Base-by-base conservation (phyloP, 2,888 invertebrate genomes). In the Eledona agricola region DNA sequence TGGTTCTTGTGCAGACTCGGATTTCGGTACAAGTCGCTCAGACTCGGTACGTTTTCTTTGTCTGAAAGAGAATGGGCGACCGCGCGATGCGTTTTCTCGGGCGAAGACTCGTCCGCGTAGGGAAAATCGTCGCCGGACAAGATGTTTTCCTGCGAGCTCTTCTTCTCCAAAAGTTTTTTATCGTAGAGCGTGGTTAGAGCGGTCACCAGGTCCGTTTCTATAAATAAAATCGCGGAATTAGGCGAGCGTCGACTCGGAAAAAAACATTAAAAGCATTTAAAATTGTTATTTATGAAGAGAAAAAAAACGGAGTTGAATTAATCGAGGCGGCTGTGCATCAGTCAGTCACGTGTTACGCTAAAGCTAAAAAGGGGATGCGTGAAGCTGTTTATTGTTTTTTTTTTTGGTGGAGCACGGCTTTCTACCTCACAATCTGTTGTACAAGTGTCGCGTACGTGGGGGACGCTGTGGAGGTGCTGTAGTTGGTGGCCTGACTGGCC, bases 131-230 rank as follows among this genome's bases (percentile, higher is more conserved):
- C 84, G 60, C 75, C 75, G 34, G 74, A 63, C 42, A 77, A 65
- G 47, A 79, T 57, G 23, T 59, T 54, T 7, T 78, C 75, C 53
- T 78, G 88, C 83, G 68, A 88, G 76, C 67, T 86, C 85, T 66
- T 85, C 85, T 66, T 85, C 77, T 90, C 82, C 76, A 92, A 65
- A 32, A 71, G 54, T 59, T 70, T 92, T 72, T 89, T 87, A 75
- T 93, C 92, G 77, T 92, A 86, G 53, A 91, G 88, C 71, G 88
- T 89, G 65, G 91, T 93, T 72, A 93, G 85, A 66, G 85, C 84
- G 72, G 89, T 87, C 77, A 93, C 80, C 66, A 93, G 86, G 79
- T 92, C 91, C 72, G 89, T 85, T 76, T 90, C 93, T 92, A 79
- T 46, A 81, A 82, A 45, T 22, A 46, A 45, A 32, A 37, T 25